phyloP scores from a whole-genome alignment of 2,888 invertebrate genomes.

The Drosophila hamatofila region DNA sequence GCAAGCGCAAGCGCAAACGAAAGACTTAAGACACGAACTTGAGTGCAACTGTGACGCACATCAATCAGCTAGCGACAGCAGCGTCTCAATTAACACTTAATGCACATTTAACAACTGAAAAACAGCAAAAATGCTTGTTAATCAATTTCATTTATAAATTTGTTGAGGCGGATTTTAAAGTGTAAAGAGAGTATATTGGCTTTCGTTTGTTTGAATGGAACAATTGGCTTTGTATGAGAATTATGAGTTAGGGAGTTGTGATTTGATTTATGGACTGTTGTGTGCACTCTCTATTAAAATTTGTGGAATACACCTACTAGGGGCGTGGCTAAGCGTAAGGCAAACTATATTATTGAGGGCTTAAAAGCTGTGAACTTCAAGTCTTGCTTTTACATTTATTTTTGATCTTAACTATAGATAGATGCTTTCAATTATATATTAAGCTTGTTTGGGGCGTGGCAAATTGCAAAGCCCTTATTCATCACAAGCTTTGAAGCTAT shows the following conservation, averaged over 20 bases:
- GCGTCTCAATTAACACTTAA: constrained; percentile 67
- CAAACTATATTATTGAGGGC: neutral
- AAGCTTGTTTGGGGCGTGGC: neutral
- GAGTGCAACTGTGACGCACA: constrained; percentile 46
- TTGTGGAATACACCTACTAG: no score
- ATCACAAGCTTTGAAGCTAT: neutral
- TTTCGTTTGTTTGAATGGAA: no score
- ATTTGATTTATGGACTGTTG: neutral
- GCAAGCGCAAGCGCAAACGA: constrained; percentile 48
- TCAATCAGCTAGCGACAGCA: constrained; percentile 44
- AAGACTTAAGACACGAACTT: constrained; percentile 75
- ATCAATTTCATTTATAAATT: constrained; percentile 7
- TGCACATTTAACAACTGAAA: constrained; percentile 55
- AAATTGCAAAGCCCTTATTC: neutral
- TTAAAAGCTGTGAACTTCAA: neutral
- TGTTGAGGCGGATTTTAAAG: no score
- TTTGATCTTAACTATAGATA: neutral
- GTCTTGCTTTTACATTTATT: neutral
- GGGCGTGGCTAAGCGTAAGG: neutral
- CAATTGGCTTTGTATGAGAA: no score
- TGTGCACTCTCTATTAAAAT: no score
- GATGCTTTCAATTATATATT: neutral
- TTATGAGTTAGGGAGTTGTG: neutral
- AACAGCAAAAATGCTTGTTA: constrained; percentile 10
- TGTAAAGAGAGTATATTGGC: neutral